Evolutionary conservation across 2,797 vertebrate species (phyloP), one percentile per base, ranked within the genome.

Genomic region (Peromyscus nudipes): DNA sequence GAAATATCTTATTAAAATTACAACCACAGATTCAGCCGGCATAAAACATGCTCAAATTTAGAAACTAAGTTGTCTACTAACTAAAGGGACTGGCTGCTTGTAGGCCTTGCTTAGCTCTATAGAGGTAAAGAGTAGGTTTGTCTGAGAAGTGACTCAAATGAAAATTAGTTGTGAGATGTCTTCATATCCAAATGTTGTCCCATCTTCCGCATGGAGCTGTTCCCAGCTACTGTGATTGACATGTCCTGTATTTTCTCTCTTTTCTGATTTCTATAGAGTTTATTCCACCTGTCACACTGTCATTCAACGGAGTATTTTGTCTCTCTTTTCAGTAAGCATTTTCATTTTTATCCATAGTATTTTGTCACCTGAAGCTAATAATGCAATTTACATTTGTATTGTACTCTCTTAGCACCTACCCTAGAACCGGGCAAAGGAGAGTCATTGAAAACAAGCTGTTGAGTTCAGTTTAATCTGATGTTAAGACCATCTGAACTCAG

Each of bases 11-110:
- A 64, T 12, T 84, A 14, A 57, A 71, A 34, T 12, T 73, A 37
- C 57, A 57, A 91, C 69, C 93, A 89, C 79, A 91, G 52, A 86
- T 62, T 55, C n/a, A 46, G 4, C 65, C 73, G 43, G 16, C 37
- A 81, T 52, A 71, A 92, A 73, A 67, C 67, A 55, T 52, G 23
- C 43, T 95, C 34, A 71, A 37, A 77, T 73, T 94, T 92, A 73
- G 85, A 92, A 83, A 77, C 52, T 4, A 93, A 81, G n/a, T 67
- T 75, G 52, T 65, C 43, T 92, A 79, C 25, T 77, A 55, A 82
- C 52, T 60, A 31, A 87, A 60, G 19, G 12, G 19, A 69, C 19
- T 25, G 31, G 29, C 25, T 76, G 29, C 14, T 62, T 31, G 37
- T 40, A 57, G 75, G 21, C n/a, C 31, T 57, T 0, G 0, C 55